Evolutionary conservation across 2,113 vertebrate genomes (phyloP), one percentile per base, ranked within the genome.

Genomic region (Scomber colias): DNA sequence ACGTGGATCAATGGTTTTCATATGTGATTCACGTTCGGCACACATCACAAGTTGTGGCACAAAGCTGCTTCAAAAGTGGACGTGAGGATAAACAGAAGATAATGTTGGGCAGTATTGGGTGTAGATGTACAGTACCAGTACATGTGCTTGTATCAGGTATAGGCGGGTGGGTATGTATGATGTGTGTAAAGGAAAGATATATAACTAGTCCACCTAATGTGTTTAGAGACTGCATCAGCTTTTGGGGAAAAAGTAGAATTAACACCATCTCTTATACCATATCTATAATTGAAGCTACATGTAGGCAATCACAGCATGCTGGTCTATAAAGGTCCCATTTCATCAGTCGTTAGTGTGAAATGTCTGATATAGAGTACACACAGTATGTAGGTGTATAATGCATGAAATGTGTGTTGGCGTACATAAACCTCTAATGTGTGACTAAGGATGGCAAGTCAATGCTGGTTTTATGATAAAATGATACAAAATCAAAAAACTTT

Each of bases 11-110:
- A 14, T 77, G 60, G 30, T 49, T 74, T 76, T 56, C n/a, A 10
- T 40, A 40, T 78, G 69, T 80, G 72, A 57, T 70, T 55, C 51
- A 54, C 24, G 12, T 49, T 62, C 56, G 65, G 61, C 48, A 68
- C 9, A 55, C 17, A 61, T 77, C 67, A 67, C 15, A 69, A 63
- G 10, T 55, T 12, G 66, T 40, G 24, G 71, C 30, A 53, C 17
- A 56, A 16, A 44, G 11, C 3, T 60, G 27, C 60, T 71, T 71
- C n/a, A 2, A 79, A 82, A 77, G 54, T 31, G 35, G 24, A 48
- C 30, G 24, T 14, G 9, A 48, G 51, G 46, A 30, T 57, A 65
- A 76, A 71, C 17, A 74, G 3, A 72, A 74, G 3, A 72, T 71
- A 2, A 35, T 21, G 17, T 27, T 16, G 48, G 45, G 6, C 46